Percentiles rank a stretch among this genome's conserved stretches.
Evolutionary conservation across 1,140 invertebrate species (phyloP).

Genomic region (Papilio dardanus): DNA sequence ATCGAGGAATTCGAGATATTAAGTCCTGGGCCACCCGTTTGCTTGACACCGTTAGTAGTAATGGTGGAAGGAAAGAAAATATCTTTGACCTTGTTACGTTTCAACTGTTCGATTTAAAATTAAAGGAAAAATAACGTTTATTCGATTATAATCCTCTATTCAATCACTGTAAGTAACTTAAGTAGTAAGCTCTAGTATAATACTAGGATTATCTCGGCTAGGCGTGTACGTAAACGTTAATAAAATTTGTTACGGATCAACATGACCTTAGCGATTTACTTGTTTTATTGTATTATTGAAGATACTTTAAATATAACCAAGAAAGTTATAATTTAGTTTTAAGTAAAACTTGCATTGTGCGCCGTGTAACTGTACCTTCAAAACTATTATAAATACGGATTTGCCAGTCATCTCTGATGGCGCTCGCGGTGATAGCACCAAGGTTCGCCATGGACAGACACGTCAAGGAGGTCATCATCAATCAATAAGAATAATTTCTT

Average conservation of each 20-base stretch:
- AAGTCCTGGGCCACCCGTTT: conserved; percentile 63
- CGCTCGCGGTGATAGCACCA: too few relatives aligned
- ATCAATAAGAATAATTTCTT: too few relatives aligned
- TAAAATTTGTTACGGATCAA: not conserved
- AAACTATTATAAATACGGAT: too few relatives aligned
- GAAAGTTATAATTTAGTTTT: too few relatives aligned
- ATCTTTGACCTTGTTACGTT: conserved; percentile 35
- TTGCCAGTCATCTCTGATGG: too few relatives aligned
- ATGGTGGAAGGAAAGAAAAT: conserved; percentile 58
- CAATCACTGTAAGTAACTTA: not conserved
- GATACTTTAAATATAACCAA: too few relatives aligned
- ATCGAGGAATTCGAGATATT: conserved; percentile 75
- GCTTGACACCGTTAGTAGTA: conserved; percentile 67
- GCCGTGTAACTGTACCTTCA: too few relatives aligned
- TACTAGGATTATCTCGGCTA: not conserved
- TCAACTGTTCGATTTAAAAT: not conserved
- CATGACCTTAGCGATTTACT: not conserved
- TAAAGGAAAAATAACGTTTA: not conserved
- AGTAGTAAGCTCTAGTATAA: not conserved
- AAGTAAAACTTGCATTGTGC: too few relatives aligned
- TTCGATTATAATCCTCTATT: not conserved
- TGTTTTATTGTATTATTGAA: conserved; percentile 1
- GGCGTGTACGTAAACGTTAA: not conserved
- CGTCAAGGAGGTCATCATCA: too few relatives aligned
- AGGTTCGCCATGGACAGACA: too few relatives aligned